These are phyloP conservation scores for Stegostoma tigrinum DNA, from an alignment of 2,113 vertebrate species.

Conservation along the genomic window DNA sequence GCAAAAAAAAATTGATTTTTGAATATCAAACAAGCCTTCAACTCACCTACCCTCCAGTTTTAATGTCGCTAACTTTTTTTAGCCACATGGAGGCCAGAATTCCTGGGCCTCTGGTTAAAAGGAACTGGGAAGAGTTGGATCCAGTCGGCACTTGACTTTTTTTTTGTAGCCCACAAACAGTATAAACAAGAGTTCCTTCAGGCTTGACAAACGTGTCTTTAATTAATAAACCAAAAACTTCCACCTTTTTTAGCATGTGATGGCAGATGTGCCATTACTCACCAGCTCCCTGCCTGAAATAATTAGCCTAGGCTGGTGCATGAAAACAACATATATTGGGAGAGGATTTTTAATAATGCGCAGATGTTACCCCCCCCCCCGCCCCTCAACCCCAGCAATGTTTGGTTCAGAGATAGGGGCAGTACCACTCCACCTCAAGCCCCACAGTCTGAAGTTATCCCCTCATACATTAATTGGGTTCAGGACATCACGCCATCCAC, in stretches of 20 bases:
- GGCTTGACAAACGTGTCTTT: neutral
- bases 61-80: neutral
- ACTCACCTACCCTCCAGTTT: too few species aligned
- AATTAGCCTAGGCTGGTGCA: neutral
- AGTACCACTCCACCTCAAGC: too few species aligned
- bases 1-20: too few species aligned
- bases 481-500: too few species aligned
- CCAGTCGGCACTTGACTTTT: neutral
- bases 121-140: neutral
- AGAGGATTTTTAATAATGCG: neutral
- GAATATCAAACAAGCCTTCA: too few species aligned
- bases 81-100: neutral
- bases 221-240: too few species aligned
- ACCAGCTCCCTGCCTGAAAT: too few species aligned
- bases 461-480: too few species aligned
- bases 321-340: neutral
- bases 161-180: neutral
- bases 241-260: too few species aligned
- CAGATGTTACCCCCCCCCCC: neutral
- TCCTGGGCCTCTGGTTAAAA: neutral
- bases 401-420: too few species aligned
- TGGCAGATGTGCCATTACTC: too few species aligned
- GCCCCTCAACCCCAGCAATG: neutral
- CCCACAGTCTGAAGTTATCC: too few species aligned
- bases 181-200: neutral